A percentile compares a stretch with the other conserved stretches of the same genome.
Conservation (phyloP, 2,797 vertebrate species). For the Yasuhikotakia modesta region DNA sequence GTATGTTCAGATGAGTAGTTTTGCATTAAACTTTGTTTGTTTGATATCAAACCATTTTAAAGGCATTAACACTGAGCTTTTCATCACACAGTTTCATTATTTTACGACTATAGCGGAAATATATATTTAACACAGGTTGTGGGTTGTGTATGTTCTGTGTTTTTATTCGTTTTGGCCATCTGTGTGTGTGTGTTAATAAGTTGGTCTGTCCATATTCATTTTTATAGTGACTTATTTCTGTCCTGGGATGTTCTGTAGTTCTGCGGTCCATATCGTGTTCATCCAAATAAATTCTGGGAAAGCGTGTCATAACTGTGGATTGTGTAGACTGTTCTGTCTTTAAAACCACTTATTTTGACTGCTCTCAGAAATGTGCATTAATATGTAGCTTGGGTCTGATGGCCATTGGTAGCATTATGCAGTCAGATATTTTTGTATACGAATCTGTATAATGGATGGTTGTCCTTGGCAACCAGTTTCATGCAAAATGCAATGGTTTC, state of each 20-base stretch:
- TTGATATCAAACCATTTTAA: conserved; percentile 77
- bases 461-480: not conserved
- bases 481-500: not conserved
- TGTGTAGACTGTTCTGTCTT: not conserved
- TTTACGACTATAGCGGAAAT: too few relatives aligned
- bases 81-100: too few relatives aligned
- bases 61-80: conserved; percentile 84
- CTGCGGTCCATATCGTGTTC: conserved; percentile 54
- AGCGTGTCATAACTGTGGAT: not conserved
- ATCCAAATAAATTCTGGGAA: conserved; percentile 24
- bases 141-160: conserved; percentile 42
- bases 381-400: not conserved
- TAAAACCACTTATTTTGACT: not conserved
- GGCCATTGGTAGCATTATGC: not conserved
- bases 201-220: conserved; percentile 51
- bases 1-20: not conserved
- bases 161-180: conserved; percentile 28
- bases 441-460: not conserved
- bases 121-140: conserved; percentile 43
- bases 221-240: conserved; percentile 61
- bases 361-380: not conserved
- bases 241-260: conserved; percentile 45
- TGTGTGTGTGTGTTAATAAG: conserved; percentile 18
- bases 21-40: conserved; percentile 5
- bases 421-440: not conserved